These are phyloP conservation scores for Cladorhizidae sp. DNA, from an alignment of 37 sponge, comb jelly and placozoan species.

Conservation along the genomic window DNA sequence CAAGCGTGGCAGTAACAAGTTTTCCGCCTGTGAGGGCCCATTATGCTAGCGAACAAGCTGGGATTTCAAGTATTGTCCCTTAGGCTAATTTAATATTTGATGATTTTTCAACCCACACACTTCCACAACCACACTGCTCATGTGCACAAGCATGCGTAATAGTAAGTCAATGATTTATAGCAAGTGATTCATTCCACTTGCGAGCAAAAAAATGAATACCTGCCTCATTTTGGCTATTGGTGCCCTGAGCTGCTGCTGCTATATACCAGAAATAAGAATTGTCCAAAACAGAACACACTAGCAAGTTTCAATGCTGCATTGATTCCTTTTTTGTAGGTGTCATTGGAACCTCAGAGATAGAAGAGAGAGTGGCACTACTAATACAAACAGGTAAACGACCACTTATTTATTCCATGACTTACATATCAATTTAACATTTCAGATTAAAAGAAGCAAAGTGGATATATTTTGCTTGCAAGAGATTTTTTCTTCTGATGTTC, in stretches of 20 bases:
- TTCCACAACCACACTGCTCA: no score
- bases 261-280: no score
- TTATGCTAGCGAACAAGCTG: no score
- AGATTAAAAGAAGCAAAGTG: slow-evolving; percentile 18
- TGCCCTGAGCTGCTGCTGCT: not conserved
- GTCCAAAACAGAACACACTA: not conserved
- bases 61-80: no score
- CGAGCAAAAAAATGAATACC: no score
- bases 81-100: no score
- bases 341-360: slow-evolving; percentile 4
- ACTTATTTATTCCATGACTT: not conserved
- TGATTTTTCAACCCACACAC: no score
- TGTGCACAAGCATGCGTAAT: no score
- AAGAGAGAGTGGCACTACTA: slow-evolving; percentile 2
- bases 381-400: slow-evolving; percentile 1
- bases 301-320: slow-evolving; percentile 29
- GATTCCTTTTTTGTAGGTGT: not conserved
- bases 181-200: no score
- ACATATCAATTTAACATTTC: not conserved
- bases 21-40: no score
- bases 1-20: no score
- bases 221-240: not conserved
- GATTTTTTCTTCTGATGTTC: slow-evolving; percentile 4
- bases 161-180: no score
- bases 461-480: slow-evolving; percentile 31